Evolutionary conservation across 2,797 vertebrate genomes (phyloP), one percentile per base, ranked within the genome.

Genomic region (Hapalemur alaotrensis): DNA sequence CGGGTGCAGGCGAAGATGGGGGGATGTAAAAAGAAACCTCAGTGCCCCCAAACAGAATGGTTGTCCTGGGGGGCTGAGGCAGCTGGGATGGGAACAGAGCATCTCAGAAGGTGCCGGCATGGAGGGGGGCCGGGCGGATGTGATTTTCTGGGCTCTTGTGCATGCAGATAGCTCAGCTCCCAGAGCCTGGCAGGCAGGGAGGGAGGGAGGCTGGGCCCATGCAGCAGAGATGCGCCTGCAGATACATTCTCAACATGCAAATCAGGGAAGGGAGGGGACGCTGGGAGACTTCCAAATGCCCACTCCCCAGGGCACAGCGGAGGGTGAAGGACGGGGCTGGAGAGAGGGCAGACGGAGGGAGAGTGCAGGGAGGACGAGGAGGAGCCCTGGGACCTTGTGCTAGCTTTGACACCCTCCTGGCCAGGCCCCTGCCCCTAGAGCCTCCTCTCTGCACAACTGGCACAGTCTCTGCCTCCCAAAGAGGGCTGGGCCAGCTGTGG

Each of bases 221-320:
- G 61, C 22, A 4, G 22, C 35, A 67, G 52, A 97, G 97, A 95
- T 91, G 95, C 9, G 5, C 89, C 54, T n/a, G 69, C 89, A 92
- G 97, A 96, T 96, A 96, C 81, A 93, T 97, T 48, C 87, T 86
- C 96, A 98, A 84, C 78, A 95, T 15, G 93, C 92, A 12, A 43
- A 91, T 0, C 15, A 1, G 94, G 82, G 75, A 57, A 1, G 9
- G 50, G 25, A 48, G 80, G 35, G 32, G 72, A 23, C 2, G 0
- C 41, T 4, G 15, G 41, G 59, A 76, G 41, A 54, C 28, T 10
- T 52, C 54, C 61, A 4, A n/a, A 35, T 0, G 1, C 70, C 50
- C 30, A 20, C 15, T n/a, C 30, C 35, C 1, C 7, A 30, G 76
- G 72, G 72, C 67, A 6, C 63, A 4, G n/a, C 4, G 23, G 4